Base-by-base conservation (phyloP, 2,888 invertebrate species). In the Aphidius colemani region DNA sequence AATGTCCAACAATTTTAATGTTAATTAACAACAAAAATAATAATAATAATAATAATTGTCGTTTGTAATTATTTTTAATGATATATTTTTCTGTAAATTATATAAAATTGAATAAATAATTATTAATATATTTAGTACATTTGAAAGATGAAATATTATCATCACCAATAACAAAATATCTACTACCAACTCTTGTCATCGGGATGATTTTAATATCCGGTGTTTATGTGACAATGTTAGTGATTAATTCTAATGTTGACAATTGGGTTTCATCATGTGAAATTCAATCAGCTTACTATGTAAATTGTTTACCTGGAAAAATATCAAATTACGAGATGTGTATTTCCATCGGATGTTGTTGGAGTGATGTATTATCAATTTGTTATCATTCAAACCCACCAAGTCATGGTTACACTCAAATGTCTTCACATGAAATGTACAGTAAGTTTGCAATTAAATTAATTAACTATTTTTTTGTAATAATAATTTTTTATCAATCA, bases 351-450 rank as follows among this genome's bases (percentile, higher is more conserved):
- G 82, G 84, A 66, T 87, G 87, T 70, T 88, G 87, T 69, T 87
- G 85, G 73, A 85, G 86, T 64, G 72, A 77, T 2, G 75, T 74
- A 13, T 75, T 75, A 8, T 56, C 77, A n/a, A 63, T 82, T 18
- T 88, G 87, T 70, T 87, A 83, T 69, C 87, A 87, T 67, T 81
- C 85, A 61, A 78, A 84, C 11, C 87, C 87, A 0, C 85, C 87
- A 0, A 78, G 84, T 59, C 85, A 85, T 72, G 84, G 85, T 2
- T 87, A 86, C 69, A 7, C 1, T 18, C 13, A 8, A 6, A 40
- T 45, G 13, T 49, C n/a, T 41, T 57, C 13, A 13, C 57, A 57
- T 9, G 18, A 64, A 10, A 41, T 45, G 18, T 60, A 10, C 49
- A 13, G 2, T 8, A 11, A 13, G 49, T 13, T 13, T 30, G 30